Evolutionary conservation across 2,888 invertebrate species (phyloP), one percentile per base, ranked within the genome.

Genomic region (Carabus problematicus): DNA sequence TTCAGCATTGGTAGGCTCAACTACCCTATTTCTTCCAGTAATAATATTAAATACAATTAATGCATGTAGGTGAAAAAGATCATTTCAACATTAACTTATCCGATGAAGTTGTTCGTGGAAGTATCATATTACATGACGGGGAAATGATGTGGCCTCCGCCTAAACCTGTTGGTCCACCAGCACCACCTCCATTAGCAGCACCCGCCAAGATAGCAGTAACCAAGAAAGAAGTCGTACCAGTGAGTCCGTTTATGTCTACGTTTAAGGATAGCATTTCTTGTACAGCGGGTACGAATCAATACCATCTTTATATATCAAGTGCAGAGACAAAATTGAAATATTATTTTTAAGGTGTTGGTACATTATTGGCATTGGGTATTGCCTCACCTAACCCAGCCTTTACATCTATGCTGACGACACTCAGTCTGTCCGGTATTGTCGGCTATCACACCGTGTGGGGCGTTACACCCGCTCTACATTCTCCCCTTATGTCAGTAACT

Each of bases 361-460:
- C 86, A 62, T 77, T 93, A 70, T 83, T 92, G 67, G 88, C 88
- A 4, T 82, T 93, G 41, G 93, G 92, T 45, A 84, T 89, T 68
- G 87, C 85, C 0, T 91, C 94, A n/a, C 95, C 95, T 0, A 93
- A 93, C 79, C 85, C 91, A 12, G 90, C 91, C 39, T 94, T 95
- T 77, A 91, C 94, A 0, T 89, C 92, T 1, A 95, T 95, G 94
- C 88, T 93, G 47, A 93, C 94, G 0, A 94, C 93, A 0, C 88
- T 95, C 73, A 91, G 93, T 41, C 81, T 95, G 72, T 88, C 94
- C 73, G 92, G 93, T 79, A 87, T 91, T 76, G 94, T 93, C 16
- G 88, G 88, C 1, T 95, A 94, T 82, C 94, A 95, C 83, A 94
- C 94, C 1, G 95, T 95, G 11, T 95, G 95, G 95, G 94, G 93